Evolutionary conservation across 1,140 invertebrate species (phyloP).

Genomic region (Lasaia peninsularis): DNA sequence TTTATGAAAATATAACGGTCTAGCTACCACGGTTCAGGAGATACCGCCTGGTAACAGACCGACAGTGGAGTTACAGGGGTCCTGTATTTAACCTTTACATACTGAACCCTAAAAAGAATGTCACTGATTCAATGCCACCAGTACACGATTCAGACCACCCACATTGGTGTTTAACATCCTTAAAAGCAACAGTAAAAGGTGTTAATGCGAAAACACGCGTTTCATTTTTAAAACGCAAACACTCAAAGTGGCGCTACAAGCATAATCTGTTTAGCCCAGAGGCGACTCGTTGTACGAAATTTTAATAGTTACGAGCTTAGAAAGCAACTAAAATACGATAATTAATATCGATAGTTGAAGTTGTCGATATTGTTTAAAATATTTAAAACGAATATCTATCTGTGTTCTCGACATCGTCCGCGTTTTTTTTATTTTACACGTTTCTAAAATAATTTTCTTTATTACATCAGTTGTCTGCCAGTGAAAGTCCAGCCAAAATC

Average conservation of each 20-base stretch:
- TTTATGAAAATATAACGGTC: no score
- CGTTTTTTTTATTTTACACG: no score
- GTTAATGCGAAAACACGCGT: constrained; percentile 65
- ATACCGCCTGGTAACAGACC: no score
- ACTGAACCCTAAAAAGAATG: neutral
- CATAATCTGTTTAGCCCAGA: constrained; percentile 58
- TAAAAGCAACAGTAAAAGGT: constrained; percentile 72
- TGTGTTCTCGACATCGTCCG: no score
- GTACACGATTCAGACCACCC: constrained; percentile 50
- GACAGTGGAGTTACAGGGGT: no score
- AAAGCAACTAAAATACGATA: neutral
- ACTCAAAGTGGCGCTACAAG: constrained; percentile 45
- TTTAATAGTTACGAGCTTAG: constrained; percentile 23
- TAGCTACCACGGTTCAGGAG: no score
- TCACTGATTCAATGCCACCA: constrained; percentile 35
- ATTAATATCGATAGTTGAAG: neutral
- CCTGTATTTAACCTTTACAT: no score
- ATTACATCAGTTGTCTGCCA: no score
- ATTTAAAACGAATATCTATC: no score
- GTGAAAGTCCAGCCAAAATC: no score
- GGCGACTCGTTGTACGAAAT: constrained; percentile 46
- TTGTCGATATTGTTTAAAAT: no score
- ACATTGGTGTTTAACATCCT: constrained; percentile 45
- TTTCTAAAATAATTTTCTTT: no score
- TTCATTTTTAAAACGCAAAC: constrained; percentile 64